Percentiles rank a stretch among this genome's conserved stretches.
These are phyloP conservation scores for Halcyon malimbica DNA, from an alignment of 2,113 vertebrate species.

Conservation along the genomic window DNA sequence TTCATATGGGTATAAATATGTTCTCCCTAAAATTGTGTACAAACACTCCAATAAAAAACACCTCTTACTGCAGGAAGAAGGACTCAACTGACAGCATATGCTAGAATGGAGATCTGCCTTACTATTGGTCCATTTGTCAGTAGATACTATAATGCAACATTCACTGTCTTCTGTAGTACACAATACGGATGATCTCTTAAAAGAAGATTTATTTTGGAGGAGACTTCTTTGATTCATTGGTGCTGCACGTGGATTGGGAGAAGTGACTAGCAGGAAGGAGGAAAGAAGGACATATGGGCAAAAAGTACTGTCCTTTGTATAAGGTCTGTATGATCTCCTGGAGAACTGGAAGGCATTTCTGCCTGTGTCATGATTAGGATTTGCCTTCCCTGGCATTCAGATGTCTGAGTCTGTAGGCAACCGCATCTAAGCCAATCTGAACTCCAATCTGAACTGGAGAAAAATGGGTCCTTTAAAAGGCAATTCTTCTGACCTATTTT, in stretches of 20 bases:
- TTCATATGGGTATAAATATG: background rate
- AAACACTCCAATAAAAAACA: background rate
- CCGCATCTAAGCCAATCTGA: background rate
- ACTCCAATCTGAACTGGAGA: background rate
- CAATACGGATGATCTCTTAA: background rate
- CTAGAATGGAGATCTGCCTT: background rate
- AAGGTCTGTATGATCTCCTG: background rate
- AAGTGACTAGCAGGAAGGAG: background rate
- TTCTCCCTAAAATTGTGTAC: background rate
- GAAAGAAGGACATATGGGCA: background rate
- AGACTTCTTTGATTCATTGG: background rate
- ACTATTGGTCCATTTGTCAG: background rate
- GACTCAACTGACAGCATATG: background rate
- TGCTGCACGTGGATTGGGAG: background rate
- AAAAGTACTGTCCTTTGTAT: background rate
- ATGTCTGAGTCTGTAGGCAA: background rate
- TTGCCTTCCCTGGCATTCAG: background rate
- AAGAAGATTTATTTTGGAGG: background rate
- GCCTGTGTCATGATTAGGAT: background rate
- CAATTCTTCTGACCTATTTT: conserved; percentile 3
- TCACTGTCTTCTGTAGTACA: background rate
- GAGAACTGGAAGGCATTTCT: background rate
- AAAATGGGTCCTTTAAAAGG: background rate
- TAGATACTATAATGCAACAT: background rate
- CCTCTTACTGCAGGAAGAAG: background rate